Conservation (phyloP, 1,140 invertebrate genomes). For the Pemphigus obesinymphae region DNA sequence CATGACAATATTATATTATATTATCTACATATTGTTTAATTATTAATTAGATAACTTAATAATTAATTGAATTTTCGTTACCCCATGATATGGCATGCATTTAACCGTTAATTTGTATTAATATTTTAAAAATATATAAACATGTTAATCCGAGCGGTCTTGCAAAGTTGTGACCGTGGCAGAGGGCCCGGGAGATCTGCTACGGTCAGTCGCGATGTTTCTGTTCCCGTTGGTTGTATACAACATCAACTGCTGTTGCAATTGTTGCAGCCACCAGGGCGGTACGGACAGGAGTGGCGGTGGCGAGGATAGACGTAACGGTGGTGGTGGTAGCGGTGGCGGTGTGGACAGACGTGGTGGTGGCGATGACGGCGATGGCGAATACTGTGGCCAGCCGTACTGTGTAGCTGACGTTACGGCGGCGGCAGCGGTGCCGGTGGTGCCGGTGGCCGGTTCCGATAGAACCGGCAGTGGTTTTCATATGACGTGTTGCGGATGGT, state of each 20-base stretch:
- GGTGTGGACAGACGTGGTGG: not conserved
- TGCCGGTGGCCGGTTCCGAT: slow-evolving; percentile 49
- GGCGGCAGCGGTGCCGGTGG: not conserved
- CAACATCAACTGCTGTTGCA: slow-evolving; percentile 6
- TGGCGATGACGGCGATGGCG: not conserved
- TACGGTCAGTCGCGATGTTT: not conserved
- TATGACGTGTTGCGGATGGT: slow-evolving; percentile 62
- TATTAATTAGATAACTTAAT: too few species aligned
- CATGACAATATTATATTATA: too few species aligned
- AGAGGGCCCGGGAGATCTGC: not conserved
- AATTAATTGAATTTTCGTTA: too few species aligned
- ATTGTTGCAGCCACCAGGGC: slow-evolving; percentile 4
- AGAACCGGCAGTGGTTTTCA: slow-evolving; percentile 78
- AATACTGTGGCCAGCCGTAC: slow-evolving; percentile 25
- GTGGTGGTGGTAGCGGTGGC: not conserved
- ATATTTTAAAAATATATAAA: too few species aligned
- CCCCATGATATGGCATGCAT: too few species aligned
- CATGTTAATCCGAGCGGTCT: not conserved
- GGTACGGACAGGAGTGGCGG: not conserved
- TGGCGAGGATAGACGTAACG: too few species aligned
- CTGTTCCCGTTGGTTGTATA: not conserved
- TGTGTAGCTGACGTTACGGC: not conserved
- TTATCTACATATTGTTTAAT: too few species aligned
- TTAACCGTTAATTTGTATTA: too few species aligned
- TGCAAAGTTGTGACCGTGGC: not conserved